Conservation (phyloP, 2,113 vertebrate genomes). For the Odocoileus virginianus region DNA sequence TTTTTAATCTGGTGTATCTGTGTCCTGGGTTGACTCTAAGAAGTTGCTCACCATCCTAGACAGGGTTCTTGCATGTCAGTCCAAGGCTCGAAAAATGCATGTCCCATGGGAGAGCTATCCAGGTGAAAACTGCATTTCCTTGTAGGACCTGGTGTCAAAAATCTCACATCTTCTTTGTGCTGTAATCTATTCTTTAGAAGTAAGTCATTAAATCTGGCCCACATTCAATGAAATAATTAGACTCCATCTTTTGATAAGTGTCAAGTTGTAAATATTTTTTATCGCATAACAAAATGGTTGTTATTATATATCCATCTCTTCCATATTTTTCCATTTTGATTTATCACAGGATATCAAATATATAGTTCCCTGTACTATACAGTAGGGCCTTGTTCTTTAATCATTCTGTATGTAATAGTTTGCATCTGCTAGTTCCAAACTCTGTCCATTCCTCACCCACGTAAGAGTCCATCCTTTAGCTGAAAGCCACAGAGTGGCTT, state of each 20-base stretch:
- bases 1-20: not conserved
- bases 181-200: not conserved
- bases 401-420: not conserved
- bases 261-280: not conserved
- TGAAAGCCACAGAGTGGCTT: not conserved
- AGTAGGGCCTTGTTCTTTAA: not conserved
- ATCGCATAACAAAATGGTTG: not conserved
- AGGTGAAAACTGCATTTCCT: not conserved
- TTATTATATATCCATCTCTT: not conserved
- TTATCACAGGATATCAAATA: not conserved
- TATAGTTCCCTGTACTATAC: not conserved
- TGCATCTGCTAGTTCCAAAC: not conserved
- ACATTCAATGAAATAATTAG: not conserved
- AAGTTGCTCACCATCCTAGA: not conserved
- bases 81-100: not conserved
- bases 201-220: not conserved
- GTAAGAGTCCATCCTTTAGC: not conserved
- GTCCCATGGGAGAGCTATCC: not conserved
- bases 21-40: not conserved
- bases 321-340: not conserved
- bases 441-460: not conserved
- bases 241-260: not conserved
- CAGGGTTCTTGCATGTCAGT: not conserved
- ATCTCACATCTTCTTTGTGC: not conserved
- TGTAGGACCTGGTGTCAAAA: not conserved